Base-by-base conservation (phyloP, 2,888 invertebrate genomes). In the Anticlea derivata region DNA sequence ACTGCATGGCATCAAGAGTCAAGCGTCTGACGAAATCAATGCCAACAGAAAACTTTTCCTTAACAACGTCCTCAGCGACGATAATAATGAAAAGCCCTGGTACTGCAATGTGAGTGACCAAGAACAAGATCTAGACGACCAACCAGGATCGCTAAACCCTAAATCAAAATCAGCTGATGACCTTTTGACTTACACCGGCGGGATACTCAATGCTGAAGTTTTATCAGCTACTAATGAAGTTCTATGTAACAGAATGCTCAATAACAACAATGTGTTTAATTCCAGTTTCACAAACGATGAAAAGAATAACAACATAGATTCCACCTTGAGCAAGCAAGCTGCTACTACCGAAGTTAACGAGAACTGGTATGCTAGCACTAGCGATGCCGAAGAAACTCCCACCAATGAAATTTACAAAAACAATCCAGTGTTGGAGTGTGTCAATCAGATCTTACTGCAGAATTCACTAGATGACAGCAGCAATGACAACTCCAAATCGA, bases 361-460 rank as follows among this genome's bases (percentile, higher is more conserved):
- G 65, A 95, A 95, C 77, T 96, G 96, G 96, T 96, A 96, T 78
- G 94, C 94, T 7, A 94, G 94, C 70, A 94, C 94, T 10, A 95
- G 95, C 70, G 96, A 95, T 71, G 94, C 94, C 33, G 96, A 96
- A 72, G 95, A 95, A 61, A 93, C 94, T 56, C 93, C 94, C 48
- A 92, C 93, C 12, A 92, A 92, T 70, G 94, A 94, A 72, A 93
- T 94, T 62, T 94, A 94, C 62, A 93, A 94, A 75, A 95, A 96
- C 62, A 96, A 96, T 82, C 96, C 96, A 0, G 96, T 96, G 5
- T 81, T 96, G 39, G 96, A 96, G 79, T 96, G 96, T 72, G 96
- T 96, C 60, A 96, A 96, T 85, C 96, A 95, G 82, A 96, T 96
- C 65, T 83, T 96, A 27, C 81, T 96, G 22, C 94, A 96, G 65